A percentile compares a stretch with the other conserved stretches of the same genome.
These are phyloP conservation scores for Propithecus coquereli DNA, from an alignment of 2,113 vertebrate genomes.

Conservation along the genomic window DNA sequence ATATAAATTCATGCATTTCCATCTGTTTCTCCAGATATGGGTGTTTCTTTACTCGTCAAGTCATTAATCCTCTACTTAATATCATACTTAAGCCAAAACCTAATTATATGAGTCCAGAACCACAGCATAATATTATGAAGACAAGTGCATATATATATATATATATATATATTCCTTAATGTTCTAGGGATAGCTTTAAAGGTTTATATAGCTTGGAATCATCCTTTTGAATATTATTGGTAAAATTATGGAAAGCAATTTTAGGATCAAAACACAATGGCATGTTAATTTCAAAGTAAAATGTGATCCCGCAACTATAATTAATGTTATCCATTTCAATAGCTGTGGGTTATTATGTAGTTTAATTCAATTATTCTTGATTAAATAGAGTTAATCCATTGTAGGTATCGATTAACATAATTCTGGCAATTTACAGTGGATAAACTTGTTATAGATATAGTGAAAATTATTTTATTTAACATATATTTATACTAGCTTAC, in stretches of 20 bases:
- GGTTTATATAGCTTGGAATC: constrained; percentile 43
- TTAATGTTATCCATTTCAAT: constrained; percentile 54
- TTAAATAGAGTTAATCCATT: constrained; percentile 55
- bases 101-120: constrained; percentile 54
- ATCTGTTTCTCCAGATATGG: constrained; percentile 38
- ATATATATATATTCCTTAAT: constrained; percentile 5
- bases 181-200: constrained; percentile 44
- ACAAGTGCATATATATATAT: background rate
- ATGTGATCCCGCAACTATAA: constrained; percentile 33
- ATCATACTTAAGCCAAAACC: constrained; percentile 61
- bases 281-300: constrained; percentile 53
- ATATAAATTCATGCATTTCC: constrained; percentile 62
- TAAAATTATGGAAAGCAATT: constrained; percentile 52
- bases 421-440: background rate
- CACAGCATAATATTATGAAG: constrained; percentile 52
- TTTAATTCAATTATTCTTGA: constrained; percentile 68
- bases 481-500: constrained; percentile 27
- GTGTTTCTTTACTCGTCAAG: constrained; percentile 50
- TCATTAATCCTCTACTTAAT: constrained; percentile 66
- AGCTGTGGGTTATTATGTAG: constrained; percentile 51
- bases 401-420: constrained; percentile 22
- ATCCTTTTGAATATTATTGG: constrained; percentile 46
- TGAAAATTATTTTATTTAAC: constrained; percentile 43
- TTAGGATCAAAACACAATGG: constrained; percentile 58
- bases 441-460: constrained; percentile 21